These are phyloP conservation scores for Ceratosolen fusciceps DNA, from an alignment of 1,140 invertebrate genomes.

Conservation along the genomic window DNA sequence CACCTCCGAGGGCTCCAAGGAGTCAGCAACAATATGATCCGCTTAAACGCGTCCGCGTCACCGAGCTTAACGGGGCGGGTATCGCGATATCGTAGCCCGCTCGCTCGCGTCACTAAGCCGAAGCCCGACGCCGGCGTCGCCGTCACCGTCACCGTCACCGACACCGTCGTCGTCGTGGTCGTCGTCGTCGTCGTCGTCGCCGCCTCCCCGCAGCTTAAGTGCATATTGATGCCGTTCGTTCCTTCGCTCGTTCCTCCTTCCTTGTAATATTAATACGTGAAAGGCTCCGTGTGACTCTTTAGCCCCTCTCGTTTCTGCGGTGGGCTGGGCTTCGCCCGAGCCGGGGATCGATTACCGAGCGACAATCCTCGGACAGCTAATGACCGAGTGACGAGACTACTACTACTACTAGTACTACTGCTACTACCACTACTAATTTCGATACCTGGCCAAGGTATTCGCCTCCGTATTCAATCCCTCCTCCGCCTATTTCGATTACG, in stretches of 20 bases:
- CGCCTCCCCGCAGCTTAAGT: constrained; percentile 63
- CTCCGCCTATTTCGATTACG: no score
- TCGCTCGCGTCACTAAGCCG: constrained; percentile 28
- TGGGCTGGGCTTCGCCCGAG: neutral
- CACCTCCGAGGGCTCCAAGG: neutral
- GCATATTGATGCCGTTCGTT: constrained; percentile 67
- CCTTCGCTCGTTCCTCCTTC: neutral
- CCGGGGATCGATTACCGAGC: neutral
- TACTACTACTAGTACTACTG: neutral
- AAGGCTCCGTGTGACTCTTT: constrained; percentile 46
- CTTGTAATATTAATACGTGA: constrained; percentile 55
- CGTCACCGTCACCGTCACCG: no score
- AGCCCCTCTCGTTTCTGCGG: neutral
- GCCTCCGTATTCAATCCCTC: neutral
- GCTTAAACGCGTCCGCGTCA: constrained; percentile 64
- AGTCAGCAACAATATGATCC: constrained; percentile 64
- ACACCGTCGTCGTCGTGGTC: no score
- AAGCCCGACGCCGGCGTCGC: constrained; percentile 50
- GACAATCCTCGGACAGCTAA: neutral
- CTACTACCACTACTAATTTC: neutral
- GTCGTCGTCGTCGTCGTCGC: no score
- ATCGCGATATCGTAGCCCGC: constrained; percentile 65
- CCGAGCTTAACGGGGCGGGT: constrained; percentile 57
- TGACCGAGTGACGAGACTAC: neutral
- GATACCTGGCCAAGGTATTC: neutral